A percentile compares a stretch with the other conserved stretches of the same genome.
These are phyloP conservation scores for Nemopilema nomurai DNA, from an alignment of 30 jellyfish, hydroid and myxozoan genomes.

Conservation along the genomic window DNA sequence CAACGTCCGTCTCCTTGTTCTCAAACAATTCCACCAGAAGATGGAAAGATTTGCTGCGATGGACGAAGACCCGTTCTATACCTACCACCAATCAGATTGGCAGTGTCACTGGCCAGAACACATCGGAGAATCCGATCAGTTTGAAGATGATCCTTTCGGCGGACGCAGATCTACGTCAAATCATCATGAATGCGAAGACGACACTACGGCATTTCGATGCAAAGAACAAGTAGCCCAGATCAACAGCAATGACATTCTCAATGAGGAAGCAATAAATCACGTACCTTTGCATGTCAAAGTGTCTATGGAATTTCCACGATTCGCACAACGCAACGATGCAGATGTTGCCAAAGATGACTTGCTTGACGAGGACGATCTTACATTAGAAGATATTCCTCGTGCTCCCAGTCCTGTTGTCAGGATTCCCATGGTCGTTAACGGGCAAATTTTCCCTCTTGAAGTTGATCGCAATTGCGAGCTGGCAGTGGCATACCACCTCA, in stretches of 20 bases:
- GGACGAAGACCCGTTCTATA: neutral
- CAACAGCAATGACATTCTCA: neutral
- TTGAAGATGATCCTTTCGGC: neutral
- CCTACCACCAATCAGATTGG: neutral
- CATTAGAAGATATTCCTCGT: neutral
- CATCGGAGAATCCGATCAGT: neutral
- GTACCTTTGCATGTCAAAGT: neutral
- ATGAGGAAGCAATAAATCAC: neutral
- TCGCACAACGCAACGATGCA: neutral
- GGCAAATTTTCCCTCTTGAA: neutral
- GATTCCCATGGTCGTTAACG: neutral
- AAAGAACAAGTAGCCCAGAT: neutral
- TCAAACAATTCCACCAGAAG: neutral
- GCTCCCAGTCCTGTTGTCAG: neutral
- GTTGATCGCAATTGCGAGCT: neutral
- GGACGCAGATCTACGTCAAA: neutral
- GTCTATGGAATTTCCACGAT: neutral
- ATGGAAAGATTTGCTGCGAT: neutral
- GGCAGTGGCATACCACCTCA: neutral
- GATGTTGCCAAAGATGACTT: neutral
- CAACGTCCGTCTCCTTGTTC: neutral
- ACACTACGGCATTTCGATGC: neutral
- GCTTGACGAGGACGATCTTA: neutral
- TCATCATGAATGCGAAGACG: neutral
- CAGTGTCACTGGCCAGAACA: neutral